Conservation (phyloP, 2,113 vertebrate genomes). For the Phalacrocorax brasilianus region DNA sequence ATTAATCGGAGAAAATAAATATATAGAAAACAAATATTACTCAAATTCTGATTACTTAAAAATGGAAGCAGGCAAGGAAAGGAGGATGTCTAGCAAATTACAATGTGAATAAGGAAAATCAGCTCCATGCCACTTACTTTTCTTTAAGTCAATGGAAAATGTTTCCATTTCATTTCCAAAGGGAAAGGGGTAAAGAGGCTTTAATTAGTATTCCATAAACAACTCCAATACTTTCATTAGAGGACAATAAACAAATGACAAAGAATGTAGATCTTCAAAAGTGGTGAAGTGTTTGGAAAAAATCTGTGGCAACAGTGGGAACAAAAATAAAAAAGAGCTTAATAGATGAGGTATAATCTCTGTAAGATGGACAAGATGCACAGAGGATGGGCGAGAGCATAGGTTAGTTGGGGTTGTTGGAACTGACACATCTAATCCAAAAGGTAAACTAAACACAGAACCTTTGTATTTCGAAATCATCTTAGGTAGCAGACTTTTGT, state of each 20-base stretch:
- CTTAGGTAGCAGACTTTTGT: conserved; percentile 53
- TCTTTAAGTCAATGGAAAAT: neutral
- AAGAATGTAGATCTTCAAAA: conserved; percentile 6
- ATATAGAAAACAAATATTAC: neutral
- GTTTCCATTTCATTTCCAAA: neutral
- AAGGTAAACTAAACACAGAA: conserved; percentile 61
- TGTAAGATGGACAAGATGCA: neutral
- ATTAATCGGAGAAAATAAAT: neutral
- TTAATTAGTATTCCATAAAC: conserved; percentile 21
- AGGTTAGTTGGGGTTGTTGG: conserved; percentile 52
- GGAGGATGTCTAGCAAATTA: neutral
- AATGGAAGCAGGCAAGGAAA: neutral
- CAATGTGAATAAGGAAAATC: neutral
- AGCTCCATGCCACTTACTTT: neutral
- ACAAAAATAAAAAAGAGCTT: conserved; percentile 21
- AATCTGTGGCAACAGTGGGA: conserved; percentile 17
- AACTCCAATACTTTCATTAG: neutral
- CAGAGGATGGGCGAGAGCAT: conserved; percentile 5
- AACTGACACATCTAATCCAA: conserved; percentile 54
- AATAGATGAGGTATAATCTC: conserved; percentile 25
- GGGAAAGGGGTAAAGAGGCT: neutral
- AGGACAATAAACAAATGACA: conserved; percentile 14
- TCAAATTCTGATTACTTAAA: neutral
- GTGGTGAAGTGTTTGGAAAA: neutral
- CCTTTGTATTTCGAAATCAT: conserved; percentile 26